These are phyloP conservation scores for Drosophila neocordata DNA, from an alignment of 1,140 invertebrate genomes.

Conservation along the genomic window DNA sequence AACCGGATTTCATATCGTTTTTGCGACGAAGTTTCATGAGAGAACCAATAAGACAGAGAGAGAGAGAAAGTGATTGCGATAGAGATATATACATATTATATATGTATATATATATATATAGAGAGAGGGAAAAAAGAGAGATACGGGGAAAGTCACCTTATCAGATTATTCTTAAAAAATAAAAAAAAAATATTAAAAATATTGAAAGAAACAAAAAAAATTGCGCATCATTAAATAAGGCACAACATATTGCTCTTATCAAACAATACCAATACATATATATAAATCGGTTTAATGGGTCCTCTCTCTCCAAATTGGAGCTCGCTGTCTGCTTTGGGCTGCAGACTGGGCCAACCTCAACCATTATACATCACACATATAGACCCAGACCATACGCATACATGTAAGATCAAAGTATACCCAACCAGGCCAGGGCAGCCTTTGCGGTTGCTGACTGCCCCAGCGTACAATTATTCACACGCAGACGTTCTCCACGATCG, in stretches of 20 bases:
- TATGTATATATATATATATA: not conserved
- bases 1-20: constrained; percentile 40
- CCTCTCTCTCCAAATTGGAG: constrained; percentile 17
- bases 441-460: constrained; percentile 59
- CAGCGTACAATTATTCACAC: constrained; percentile 65
- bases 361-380: constrained; percentile 16
- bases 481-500: constrained; percentile 67
- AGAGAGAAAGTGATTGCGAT: constrained; percentile 2
- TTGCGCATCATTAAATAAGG: constrained; percentile 61
- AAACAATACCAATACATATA: constrained; percentile 19
- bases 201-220: constrained; percentile 37
- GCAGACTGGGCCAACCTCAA: constrained; percentile 51
- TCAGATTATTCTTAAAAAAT: constrained; percentile 27
- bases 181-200: constrained; percentile 8
- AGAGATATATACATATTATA: not conserved
- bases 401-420: constrained; percentile 3
- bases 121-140: not conserved
- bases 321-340: constrained; percentile 40
- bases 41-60: constrained; percentile 1
- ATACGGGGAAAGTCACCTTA: constrained; percentile 31
- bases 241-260: constrained; percentile 36
- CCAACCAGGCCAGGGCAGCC: constrained; percentile 49
- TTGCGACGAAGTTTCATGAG: constrained; percentile 12
- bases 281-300: not conserved
- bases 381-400: constrained; percentile 14